Evolutionary conservation across 2,113 vertebrate genomes (phyloP).

Genomic region (Pteruthius melanotis): DNA sequence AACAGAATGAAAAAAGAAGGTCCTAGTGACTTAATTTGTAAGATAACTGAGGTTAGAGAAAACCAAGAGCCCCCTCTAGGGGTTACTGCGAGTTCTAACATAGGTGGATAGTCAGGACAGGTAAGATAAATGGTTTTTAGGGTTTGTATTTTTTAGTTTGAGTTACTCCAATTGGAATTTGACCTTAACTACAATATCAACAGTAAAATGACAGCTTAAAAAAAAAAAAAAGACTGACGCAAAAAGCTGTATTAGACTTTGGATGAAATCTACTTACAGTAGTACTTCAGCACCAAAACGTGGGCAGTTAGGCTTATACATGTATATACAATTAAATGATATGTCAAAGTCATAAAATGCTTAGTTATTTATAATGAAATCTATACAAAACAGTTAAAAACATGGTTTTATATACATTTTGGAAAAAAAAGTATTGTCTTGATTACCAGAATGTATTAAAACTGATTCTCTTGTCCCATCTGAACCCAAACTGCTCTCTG

Average conservation of each 20-base stretch:
- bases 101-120: neutral
- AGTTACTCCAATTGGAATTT: conserved; percentile 39
- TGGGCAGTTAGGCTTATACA: conserved; percentile 72
- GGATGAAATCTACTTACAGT: conserved; percentile 76
- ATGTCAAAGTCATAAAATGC: conserved; percentile 75
- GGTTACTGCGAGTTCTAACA: conserved; percentile 11
- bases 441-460: conserved; percentile 68
- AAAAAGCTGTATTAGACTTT: conserved; percentile 70
- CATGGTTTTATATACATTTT: conserved; percentile 72
- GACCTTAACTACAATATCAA: conserved; percentile 31
- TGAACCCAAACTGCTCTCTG: neutral
- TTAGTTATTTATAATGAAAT: conserved; percentile 79
- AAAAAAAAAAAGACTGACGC: conserved; percentile 49
- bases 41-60: neutral
- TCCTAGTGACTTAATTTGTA: neutral
- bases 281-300: conserved; percentile 77
- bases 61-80: conserved; percentile 71
- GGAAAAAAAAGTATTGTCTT: conserved; percentile 52
- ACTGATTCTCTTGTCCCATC: conserved; percentile 12
- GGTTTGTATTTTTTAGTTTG: conserved; percentile 36
- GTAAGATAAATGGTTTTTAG: neutral
- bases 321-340: conserved; percentile 70
- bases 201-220: conserved; percentile 59
- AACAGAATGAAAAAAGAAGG: neutral
- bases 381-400: conserved; percentile 83